Conservation (phyloP, 1,140 invertebrate genomes). For the Drosophila saltans region DNA sequence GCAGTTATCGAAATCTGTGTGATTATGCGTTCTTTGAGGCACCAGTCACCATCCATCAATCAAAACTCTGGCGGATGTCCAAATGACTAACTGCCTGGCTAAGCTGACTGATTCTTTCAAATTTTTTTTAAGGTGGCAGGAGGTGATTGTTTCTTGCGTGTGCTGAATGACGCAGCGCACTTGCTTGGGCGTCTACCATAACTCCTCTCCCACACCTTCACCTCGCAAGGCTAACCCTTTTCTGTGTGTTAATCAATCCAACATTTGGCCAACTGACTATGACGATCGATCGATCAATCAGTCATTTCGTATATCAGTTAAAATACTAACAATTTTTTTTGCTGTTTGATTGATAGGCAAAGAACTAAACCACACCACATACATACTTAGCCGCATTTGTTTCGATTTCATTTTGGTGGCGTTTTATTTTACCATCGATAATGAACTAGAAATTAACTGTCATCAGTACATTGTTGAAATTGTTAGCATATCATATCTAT, state of each 20-base stretch:
- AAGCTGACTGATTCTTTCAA: constrained; percentile 14
- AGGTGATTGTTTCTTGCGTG: constrained; percentile 49
- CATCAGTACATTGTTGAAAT: constrained; percentile 30
- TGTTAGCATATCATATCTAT: background rate
- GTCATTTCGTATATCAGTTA: constrained; percentile 65
- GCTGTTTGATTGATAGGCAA: constrained; percentile 68
- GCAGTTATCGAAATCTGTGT: constrained; percentile 59
- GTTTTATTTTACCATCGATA: constrained; percentile 40
- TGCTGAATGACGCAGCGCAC: constrained; percentile 62
- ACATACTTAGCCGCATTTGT: constrained; percentile 66
- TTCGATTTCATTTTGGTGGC: constrained; percentile 35
- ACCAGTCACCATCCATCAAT: constrained; percentile 72
- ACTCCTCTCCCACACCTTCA: constrained; percentile 12
- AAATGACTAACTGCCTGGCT: constrained; percentile 51
- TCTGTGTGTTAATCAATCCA: constrained; percentile 62
- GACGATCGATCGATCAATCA: constrained; percentile 72
- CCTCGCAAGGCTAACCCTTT: constrained; percentile 15
- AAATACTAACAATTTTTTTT: constrained; percentile 31
- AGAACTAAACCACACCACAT: constrained; percentile 45
- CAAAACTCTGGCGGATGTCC: constrained; percentile 70
- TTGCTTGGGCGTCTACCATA: constrained; percentile 12
- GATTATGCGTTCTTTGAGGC: constrained; percentile 23
- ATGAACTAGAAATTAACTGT: constrained; percentile 31
- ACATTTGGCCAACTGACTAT: constrained; percentile 68
- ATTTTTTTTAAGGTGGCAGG: background rate